Evolutionary conservation across 1,140 invertebrate species (phyloP), one percentile per base, ranked within the genome.

Genomic region (Orussus abietinus): DNA sequence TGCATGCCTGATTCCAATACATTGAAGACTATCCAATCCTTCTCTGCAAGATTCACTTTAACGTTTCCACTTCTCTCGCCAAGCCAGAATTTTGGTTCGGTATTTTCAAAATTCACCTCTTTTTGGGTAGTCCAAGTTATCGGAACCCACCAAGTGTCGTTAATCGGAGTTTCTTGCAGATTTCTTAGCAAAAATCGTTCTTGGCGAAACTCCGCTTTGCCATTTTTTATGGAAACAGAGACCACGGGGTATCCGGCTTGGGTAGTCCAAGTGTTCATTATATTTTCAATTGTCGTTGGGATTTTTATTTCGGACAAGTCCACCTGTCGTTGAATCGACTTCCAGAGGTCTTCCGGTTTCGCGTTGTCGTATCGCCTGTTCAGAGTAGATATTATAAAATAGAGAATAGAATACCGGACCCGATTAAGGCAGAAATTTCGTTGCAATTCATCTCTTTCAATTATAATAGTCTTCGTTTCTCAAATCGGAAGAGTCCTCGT

Each of bases 201-300:
- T 59, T 82, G 72, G 2, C 17, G 53, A 10, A 75, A 30, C 0
- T 40, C 60, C 1, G 77, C 59, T 7, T 43, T 39, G 38, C 72
- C 53, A 17, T 72, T 63, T 37, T 76, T 56, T 2, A 77, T 70
- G 12, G 59, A 61, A 3, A 86, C 74, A 7, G 58, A 76, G 1
- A 89, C 47, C 4, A 90, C 76, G 0, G 90, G 89, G 53, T 82
- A 86, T 18, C 88, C 88, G 30, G 82, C 69, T 55, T 88, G 80
- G 11, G 80, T 72, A 0, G 85, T 85, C 83, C 87, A 92, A 19
- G 77, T 80, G 1, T 82, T 74, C 68, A 88, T 81, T 3, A 85
- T 67, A 0, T 46, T 58, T 15, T 74, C 68, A 0, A 82, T 59
- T 3, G 62, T 42, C 12, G 55, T 15, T 1, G 43, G 39, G 0